Evolutionary conservation across 2,113 vertebrate species (phyloP).

Genomic region (Cyprinodon variegatus): DNA sequence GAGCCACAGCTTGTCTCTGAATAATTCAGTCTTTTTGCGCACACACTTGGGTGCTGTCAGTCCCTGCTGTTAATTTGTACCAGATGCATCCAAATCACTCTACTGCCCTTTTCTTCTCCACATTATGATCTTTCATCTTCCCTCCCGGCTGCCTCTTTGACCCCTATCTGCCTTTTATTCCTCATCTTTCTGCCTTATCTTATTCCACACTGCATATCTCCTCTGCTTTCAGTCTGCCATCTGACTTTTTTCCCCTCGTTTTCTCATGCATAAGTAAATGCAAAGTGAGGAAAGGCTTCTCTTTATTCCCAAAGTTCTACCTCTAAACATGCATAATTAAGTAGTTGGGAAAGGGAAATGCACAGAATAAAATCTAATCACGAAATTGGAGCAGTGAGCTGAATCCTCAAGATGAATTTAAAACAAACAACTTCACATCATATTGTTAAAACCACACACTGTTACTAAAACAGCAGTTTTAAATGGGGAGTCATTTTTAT

Average conservation of each 20-base stretch:
- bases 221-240: neutral
- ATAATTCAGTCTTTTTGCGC: slow-evolving; percentile 59
- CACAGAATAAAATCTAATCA: slow-evolving; percentile 14
- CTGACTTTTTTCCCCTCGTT: slow-evolving; percentile 5
- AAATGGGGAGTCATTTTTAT: too few species aligned
- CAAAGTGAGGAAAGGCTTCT: slow-evolving; percentile 36
- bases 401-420: neutral
- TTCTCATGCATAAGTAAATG: slow-evolving; percentile 60
- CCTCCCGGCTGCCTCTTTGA: slow-evolving; percentile 34
- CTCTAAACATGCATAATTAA: slow-evolving; percentile 41
- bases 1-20: slow-evolving; percentile 51
- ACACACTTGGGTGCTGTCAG: slow-evolving; percentile 44
- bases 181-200: slow-evolving; percentile 31
- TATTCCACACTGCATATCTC: slow-evolving; percentile 14
- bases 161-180: slow-evolving; percentile 31
- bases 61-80: slow-evolving; percentile 60
- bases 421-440: neutral
- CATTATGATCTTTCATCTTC: slow-evolving; percentile 37
- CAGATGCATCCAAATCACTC: slow-evolving; percentile 36
- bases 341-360: slow-evolving; percentile 30
- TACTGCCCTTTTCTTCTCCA: slow-evolving; percentile 21
- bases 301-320: slow-evolving; percentile 37
- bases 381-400: neutral
- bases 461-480: neutral
- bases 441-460: neutral